These are phyloP conservation scores for Atlantisia rogersi DNA, from an alignment of 2,113 vertebrate species.

Conservation along the genomic window DNA sequence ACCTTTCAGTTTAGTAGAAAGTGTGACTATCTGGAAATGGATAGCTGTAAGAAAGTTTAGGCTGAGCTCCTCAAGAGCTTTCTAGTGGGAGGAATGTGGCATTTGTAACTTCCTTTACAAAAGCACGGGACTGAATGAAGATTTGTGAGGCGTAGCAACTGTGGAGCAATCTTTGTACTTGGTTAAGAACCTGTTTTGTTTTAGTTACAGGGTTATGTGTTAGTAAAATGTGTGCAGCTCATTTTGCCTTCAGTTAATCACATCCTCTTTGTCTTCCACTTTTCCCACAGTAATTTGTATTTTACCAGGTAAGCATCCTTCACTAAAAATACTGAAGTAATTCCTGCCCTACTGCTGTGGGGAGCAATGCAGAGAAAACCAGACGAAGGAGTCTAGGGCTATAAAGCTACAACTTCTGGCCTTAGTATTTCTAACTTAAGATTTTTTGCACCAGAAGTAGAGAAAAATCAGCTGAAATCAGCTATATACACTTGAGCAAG, in stretches of 20 bases:
- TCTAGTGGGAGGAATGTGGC: not conserved
- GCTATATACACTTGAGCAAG: not conserved
- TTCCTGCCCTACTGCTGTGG: not conserved
- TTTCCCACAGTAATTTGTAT: not conserved
- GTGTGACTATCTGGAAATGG: not conserved
- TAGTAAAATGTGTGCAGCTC: not conserved
- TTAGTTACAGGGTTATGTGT: not conserved
- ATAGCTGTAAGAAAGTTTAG: not conserved
- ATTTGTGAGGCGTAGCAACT: rapidly evolving
- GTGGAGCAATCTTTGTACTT: not conserved
- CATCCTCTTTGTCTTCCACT: not conserved
- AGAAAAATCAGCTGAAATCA: not conserved
- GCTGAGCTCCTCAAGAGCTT: not conserved
- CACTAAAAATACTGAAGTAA: not conserved
- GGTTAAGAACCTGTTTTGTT: not conserved
- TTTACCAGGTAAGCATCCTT: not conserved
- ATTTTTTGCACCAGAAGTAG: not conserved
- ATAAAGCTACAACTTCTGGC: not conserved
- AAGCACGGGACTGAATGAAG: not conserved
- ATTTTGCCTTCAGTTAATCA: not conserved
- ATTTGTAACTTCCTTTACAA: not conserved
- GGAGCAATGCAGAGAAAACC: not conserved
- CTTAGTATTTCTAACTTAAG: not conserved
- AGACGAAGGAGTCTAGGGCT: not conserved
- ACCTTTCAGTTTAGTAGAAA: not conserved